phyloP scores from a whole-genome alignment of 2,888 invertebrate genomes.

The Acanthococcus lagerstroemiae region DNA sequence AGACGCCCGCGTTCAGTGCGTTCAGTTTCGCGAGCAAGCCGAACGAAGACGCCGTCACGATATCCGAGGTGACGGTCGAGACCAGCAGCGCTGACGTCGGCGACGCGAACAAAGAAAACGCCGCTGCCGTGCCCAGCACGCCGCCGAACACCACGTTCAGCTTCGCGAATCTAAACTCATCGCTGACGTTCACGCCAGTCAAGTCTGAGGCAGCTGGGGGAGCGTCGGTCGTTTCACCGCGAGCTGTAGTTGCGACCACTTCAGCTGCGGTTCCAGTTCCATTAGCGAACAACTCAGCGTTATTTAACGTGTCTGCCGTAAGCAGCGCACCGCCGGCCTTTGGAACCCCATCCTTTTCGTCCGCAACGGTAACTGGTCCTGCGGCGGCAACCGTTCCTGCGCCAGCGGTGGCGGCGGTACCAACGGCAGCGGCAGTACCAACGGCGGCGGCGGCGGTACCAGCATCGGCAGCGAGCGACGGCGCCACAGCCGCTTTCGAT shows the following conservation, averaged over 20 bases:
- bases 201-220: no score
- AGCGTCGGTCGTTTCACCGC: no score
- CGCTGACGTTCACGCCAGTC: neutral
- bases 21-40: conserved; percentile 10
- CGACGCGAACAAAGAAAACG: neutral
- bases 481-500: neutral
- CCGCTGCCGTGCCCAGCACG: neutral
- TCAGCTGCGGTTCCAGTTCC: neutral
- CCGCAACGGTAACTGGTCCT: neutral
- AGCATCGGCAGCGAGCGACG: neutral
- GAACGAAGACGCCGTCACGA: neutral
- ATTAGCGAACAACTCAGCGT: neutral
- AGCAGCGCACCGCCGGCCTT: neutral
- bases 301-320: neutral
- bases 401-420: neutral
- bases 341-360: no score
- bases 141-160: neutral
- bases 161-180: neutral
- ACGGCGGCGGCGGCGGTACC: neutral
- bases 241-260: no score
- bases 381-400: neutral
- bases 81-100: neutral
- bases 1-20: conserved; percentile 2
- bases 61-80: neutral
- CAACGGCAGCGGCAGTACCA: neutral